A percentile compares a stretch with the other conserved stretches of the same genome.
Evolutionary conservation across 2,888 invertebrate species (phyloP).

Genomic region (Caenorhabditis becei): DNA sequence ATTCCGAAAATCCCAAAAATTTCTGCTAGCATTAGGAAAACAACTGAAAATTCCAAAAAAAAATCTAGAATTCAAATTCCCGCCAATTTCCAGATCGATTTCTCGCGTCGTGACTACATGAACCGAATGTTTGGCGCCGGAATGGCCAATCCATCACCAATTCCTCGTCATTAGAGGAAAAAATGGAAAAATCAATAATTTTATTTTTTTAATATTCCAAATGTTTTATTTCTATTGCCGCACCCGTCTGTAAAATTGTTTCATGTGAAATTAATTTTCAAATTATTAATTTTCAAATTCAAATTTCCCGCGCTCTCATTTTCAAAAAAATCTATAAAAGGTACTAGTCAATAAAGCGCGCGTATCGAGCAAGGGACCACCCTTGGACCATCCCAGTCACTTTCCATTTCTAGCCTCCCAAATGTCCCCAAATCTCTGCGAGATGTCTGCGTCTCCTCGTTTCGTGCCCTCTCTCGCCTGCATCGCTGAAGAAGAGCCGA

Average conservation of each 20-base stretch:
- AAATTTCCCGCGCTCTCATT: too few relatives aligned
- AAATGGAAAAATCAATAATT: constrained; percentile 1
- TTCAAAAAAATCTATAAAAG: too few relatives aligned
- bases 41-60: background rate
- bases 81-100: constrained; percentile 26
- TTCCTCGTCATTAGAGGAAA: constrained; percentile 17
- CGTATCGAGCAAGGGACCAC: too few relatives aligned
- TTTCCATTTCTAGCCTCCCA: background rate
- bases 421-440: constrained; percentile 22
- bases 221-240: background rate
- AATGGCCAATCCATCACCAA: constrained; percentile 39
- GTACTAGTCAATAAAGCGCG: too few relatives aligned
- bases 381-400: too few relatives aligned
- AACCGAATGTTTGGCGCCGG: constrained; percentile 46
- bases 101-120: constrained; percentile 38
- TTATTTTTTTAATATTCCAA: background rate
- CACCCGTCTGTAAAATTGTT: too few relatives aligned
- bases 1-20: background rate
- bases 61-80: too few relatives aligned
- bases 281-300: too few relatives aligned
- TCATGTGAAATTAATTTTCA: too few relatives aligned
- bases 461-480: constrained; percentile 36
- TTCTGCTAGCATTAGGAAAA: too few relatives aligned
- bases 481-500: constrained; percentile 46
- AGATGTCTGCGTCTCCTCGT: constrained; percentile 16